Evolutionary conservation across 2,797 vertebrate genomes (phyloP), one percentile per base, ranked within the genome.

Genomic region (Micropoecilia bifurca): DNA sequence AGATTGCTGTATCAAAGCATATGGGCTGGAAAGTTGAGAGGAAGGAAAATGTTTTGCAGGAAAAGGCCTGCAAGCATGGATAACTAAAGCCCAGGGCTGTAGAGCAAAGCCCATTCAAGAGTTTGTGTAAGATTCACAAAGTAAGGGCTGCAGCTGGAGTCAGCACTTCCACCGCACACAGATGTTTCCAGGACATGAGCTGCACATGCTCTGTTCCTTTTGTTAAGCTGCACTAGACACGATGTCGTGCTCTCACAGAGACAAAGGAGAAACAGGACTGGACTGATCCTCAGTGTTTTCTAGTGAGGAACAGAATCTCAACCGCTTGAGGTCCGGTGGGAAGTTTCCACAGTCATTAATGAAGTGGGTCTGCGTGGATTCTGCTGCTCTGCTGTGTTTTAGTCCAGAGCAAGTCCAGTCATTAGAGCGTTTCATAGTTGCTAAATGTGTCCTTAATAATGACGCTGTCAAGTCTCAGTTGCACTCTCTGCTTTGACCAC

Each of bases 401-500:
- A 13, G 57, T 30, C 28, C 28, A 59, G 28, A 30, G 28, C 28
- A 30, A 30, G 28, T 59, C n/a, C 53, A 57, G 53, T 57, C 25
- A 57, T 28, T n/a, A 57, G 53, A 57, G 25, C 25, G n/a, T 57
- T 57, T 57, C 25, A 57, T 57, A n/a, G 53, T 55, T 25, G 8
- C 53, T 57, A 33, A 68, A 41, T 5, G 63, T 68, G 36, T 20
- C 28, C 3, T 41, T 68, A 68, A 22, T 41, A 39, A 68, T 39
- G 8, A 20, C 7, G 18, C 7, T 39, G 8, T 41, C 7, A 9
- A 25, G 36, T 39, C 7, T 39, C 39, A 66, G 33, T 30, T 30
- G 75, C 36, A 69, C 59, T 87, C 87, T 46, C 73, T 53, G 33
- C 75, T 86, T 76, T 79, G 25, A 63, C 84, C 83, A 88, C 89